Conservation (phyloP, 2,888 invertebrate species). For the Podabrus alpinus region DNA sequence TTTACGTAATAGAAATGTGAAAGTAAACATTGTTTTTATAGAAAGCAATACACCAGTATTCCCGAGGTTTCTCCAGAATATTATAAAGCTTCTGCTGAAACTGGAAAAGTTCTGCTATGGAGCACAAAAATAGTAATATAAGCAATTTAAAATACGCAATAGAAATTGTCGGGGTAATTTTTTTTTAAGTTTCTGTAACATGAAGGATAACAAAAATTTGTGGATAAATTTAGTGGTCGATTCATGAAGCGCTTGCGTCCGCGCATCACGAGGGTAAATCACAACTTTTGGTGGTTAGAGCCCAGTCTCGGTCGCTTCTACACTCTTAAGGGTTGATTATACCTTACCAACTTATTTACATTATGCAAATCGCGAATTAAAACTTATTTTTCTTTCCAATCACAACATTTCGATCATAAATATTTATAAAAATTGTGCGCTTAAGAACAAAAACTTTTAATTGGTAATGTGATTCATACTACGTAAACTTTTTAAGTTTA, state of each 20-base stretch:
- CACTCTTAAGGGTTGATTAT: conserved; percentile 34
- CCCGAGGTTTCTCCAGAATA: neutral
- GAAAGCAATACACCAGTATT: neutral
- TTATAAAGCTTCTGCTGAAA: neutral
- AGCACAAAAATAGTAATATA: neutral
- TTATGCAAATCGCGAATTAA: conserved; percentile 30
- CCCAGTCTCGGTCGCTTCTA: conserved; percentile 36
- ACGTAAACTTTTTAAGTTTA: conserved; percentile 11
- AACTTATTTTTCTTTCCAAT: neutral
- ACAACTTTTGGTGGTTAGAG: conserved; percentile 40
- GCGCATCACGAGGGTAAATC: conserved; percentile 36
- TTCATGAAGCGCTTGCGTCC: conserved; percentile 35
- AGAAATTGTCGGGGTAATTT: neutral
- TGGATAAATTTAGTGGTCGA: conserved; percentile 21
- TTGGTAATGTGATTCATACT: conserved; percentile 7
- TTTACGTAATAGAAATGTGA: neutral
- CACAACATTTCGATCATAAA: neutral
- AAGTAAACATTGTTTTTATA: neutral
- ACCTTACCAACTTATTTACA: conserved; percentile 29
- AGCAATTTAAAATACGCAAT: neutral
- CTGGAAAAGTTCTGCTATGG: neutral
- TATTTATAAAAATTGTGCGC: neutral
- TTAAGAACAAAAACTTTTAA: neutral
- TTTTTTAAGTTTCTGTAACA: neutral
- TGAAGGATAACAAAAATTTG: conserved; percentile 14